phyloP scores from a whole-genome alignment of 2,888 invertebrate species.

The Rotaria magnacalcarata region DNA sequence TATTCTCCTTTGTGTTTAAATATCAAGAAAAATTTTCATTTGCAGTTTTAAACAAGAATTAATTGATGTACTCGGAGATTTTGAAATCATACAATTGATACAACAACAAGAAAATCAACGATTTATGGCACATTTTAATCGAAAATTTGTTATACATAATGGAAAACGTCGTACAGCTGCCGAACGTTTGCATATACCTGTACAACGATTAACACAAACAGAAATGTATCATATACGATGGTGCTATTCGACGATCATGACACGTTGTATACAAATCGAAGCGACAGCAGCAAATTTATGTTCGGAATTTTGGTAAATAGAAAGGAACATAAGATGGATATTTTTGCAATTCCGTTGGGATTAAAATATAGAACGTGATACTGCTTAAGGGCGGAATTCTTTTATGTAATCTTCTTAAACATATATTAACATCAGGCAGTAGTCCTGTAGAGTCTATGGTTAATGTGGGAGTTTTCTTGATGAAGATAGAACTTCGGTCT shows the following conservation, averaged over 20 bases:
- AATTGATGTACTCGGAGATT: constrained; percentile 78
- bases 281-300: constrained; percentile 40
- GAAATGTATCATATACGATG: constrained; percentile 45
- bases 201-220: constrained; percentile 37
- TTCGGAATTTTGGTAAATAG: constrained; percentile 41
- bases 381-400: no score
- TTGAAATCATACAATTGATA: constrained; percentile 44
- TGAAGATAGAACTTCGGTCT: no score
- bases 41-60: constrained; percentile 77
- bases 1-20: background rate
- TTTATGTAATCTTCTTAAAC: no score
- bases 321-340: no score
- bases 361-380: no score
- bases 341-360: no score
- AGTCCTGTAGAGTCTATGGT: no score
- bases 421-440: no score
- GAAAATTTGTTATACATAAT: constrained; percentile 85
- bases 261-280: constrained; percentile 46
- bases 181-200: background rate
- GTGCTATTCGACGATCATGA: constrained; percentile 44
- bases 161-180: constrained; percentile 62
- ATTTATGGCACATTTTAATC: constrained; percentile 92
- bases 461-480: no score
- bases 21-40: no score
- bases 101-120: constrained; percentile 89